These are phyloP conservation scores for Hestina assimilis DNA, from an alignment of 1,140 invertebrate species.

Conservation along the genomic window DNA sequence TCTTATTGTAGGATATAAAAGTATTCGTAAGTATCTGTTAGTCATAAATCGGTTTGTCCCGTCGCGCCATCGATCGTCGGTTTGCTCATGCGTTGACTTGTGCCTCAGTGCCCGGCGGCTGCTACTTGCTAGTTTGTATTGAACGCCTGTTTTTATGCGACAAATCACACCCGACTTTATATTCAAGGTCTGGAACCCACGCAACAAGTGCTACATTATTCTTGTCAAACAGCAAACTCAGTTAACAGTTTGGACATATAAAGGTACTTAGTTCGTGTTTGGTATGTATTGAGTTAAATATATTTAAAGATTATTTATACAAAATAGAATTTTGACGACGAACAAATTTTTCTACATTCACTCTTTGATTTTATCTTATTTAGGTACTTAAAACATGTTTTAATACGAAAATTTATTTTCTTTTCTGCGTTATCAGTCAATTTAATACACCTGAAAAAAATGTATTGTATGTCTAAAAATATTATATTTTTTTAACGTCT, in stretches of 20 bases:
- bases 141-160: conserved; percentile 27
- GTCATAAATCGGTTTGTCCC: conserved; percentile 11
- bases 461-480: too few species aligned
- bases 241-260: not conserved
- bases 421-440: too few species aligned
- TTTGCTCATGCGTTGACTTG: conserved; percentile 27
- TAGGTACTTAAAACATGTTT: too few species aligned
- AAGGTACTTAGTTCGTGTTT: not conserved
- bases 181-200: conserved; percentile 50
- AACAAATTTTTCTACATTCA: too few species aligned
- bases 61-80: conserved; percentile 28
- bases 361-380: too few species aligned
- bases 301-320: too few species aligned
- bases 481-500: too few species aligned
- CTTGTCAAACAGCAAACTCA: not conserved
- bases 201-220: conserved; percentile 48
- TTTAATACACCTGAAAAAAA: too few species aligned
- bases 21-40: not conserved
- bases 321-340: too few species aligned
- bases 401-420: too few species aligned
- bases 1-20: not conserved
- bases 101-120: conserved; percentile 20
- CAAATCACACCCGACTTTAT: conserved; percentile 52
- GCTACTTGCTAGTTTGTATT: conserved; percentile 19
- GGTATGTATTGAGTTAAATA: too few species aligned